phyloP scores from a whole-genome alignment of 1,140 invertebrate genomes.

The Sinella curviseta region DNA sequence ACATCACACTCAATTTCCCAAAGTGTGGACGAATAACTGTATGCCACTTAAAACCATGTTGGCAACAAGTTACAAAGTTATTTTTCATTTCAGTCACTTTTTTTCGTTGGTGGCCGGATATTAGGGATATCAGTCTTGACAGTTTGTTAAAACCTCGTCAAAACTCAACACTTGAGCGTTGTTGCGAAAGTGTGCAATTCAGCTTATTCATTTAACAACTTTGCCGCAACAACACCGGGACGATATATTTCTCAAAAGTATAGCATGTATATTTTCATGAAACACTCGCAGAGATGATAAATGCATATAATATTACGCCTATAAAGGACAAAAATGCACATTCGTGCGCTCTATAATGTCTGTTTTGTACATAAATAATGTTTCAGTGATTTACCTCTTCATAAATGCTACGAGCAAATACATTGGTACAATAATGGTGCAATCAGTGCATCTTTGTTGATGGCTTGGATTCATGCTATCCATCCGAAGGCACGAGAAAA shows the following conservation, averaged over 20 bases:
- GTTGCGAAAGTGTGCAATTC: background rate
- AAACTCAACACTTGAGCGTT: background rate
- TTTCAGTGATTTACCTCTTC: background rate
- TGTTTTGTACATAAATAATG: background rate
- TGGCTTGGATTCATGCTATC: background rate
- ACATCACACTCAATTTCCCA: too few relatives aligned
- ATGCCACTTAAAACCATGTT: too few relatives aligned
- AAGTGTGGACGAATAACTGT: too few relatives aligned
- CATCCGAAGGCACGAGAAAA: background rate
- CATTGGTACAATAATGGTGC: background rate
- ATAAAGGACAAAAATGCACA: too few relatives aligned
- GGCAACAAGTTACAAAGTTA: too few relatives aligned
- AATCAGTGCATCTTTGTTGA: background rate
- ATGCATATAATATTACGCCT: too few relatives aligned
- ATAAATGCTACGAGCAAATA: background rate
- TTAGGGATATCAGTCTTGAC: constrained; percentile 6
- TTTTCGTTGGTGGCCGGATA: background rate
- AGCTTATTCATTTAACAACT: background rate
- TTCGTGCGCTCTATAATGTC: too few relatives aligned
- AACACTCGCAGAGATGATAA: too few relatives aligned
- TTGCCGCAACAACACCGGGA: too few relatives aligned
- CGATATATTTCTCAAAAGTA: too few relatives aligned
- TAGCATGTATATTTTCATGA: too few relatives aligned
- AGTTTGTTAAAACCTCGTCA: constrained; percentile 1
- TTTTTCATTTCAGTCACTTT: background rate